Evolutionary conservation across 2,888 invertebrate genomes (phyloP), one percentile per base, ranked within the genome.

Genomic region (Diplazon laetatorius): DNA sequence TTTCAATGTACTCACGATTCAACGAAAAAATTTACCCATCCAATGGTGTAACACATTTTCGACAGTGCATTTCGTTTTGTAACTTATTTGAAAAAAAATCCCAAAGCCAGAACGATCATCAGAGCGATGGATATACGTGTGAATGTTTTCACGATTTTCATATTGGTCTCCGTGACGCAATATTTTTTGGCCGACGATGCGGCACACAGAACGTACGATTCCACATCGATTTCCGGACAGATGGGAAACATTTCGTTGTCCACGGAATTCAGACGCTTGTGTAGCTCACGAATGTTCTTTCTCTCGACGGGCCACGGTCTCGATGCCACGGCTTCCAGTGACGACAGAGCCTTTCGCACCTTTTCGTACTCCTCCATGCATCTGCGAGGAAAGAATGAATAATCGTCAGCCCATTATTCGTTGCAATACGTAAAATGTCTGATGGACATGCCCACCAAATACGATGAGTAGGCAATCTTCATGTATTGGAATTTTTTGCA

Each of bases 171-270:
- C 55, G 85, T 82, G 59, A 83, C 84, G 76, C 89, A 89, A 71
- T 87, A 77, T 73, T 87, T 89, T 70, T 79, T 85, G 8, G 83
- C 80, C 4, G 87, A 82, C 12, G 89, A 89, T 3, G 89, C 86
- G 1, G 85, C 80, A 62, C 89, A 89, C 8, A 89, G 77, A 10
- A 87, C 83, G 76, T 89, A 89, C 72, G 85, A 82, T 73, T 89
- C 89, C 20, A 88, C 44, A 78, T 89, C 89, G 73, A 89, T 84
- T 62, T 88, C 85, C 42, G 83, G 69, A 44, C 48, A 65, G 52
- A 89, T 71, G 35, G 87, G 84, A 83, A 87, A 89, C 55, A 80
- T 79, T 70, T 88, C 86, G 79, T 65, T 83, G 42, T 89, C 89
- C 63, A 85, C 76, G 14, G 71, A 68, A 25, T 74, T 79, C 48